phyloP scores from a whole-genome alignment of 2,113 vertebrate species.

The Cavia porcellus region DNA sequence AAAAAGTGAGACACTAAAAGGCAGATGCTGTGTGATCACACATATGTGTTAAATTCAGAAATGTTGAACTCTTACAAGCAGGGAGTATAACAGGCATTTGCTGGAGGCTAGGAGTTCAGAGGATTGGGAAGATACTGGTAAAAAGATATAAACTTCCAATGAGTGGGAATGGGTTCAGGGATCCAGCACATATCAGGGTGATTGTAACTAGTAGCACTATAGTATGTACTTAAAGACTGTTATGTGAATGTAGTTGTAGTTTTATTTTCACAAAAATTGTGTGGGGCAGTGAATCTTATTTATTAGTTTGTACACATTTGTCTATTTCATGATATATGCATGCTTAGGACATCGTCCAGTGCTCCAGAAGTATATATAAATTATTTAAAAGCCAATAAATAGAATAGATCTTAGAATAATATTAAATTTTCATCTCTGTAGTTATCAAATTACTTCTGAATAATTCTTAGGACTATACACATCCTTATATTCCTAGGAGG shows the following conservation, averaged over 20 bases:
- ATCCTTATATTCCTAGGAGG: background rate
- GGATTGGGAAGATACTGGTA: background rate
- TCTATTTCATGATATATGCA: background rate
- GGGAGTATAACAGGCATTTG: background rate
- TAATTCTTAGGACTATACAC: background rate
- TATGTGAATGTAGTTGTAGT: background rate
- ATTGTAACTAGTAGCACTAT: no score
- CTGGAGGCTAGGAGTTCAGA: background rate
- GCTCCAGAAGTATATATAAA: background rate
- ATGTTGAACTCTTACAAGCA: background rate
- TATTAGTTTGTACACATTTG: background rate
- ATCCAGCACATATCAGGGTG: no score
- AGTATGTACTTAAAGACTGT: background rate
- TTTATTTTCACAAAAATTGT: background rate
- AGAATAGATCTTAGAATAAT: background rate
- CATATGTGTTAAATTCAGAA: background rate
- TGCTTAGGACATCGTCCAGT: background rate
- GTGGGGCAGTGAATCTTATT: background rate
- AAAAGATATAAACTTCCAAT: background rate
- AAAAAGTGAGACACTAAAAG: background rate
- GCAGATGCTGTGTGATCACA: background rate
- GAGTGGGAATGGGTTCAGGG: background rate
- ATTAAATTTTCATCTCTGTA: background rate
- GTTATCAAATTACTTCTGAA: background rate
- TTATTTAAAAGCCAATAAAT: background rate